Evolutionary conservation across 2,113 vertebrate species (phyloP).

Genomic region (Bambusicola thoracicus): DNA sequence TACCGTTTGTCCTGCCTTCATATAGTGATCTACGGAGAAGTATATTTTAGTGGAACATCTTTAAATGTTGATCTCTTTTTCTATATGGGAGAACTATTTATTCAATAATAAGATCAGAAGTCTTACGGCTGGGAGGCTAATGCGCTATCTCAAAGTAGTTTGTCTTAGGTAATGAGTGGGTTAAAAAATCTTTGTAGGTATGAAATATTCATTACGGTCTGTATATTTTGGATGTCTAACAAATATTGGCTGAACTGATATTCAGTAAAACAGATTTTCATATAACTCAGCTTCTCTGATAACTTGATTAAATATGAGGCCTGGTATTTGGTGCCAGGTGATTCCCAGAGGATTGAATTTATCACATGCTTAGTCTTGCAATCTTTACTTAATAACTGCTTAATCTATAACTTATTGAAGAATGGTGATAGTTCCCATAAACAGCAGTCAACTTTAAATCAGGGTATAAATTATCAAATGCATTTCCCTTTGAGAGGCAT

Average conservation of each 20-base stretch:
- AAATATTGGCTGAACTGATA: background rate
- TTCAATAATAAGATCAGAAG: background rate
- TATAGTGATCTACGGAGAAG: background rate
- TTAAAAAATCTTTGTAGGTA: background rate
- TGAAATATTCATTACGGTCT: background rate
- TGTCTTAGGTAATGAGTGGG: background rate
- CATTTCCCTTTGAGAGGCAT: background rate
- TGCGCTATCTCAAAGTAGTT: background rate
- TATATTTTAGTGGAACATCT: background rate
- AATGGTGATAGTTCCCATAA: background rate
- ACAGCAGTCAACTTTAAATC: background rate
- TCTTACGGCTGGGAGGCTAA: background rate
- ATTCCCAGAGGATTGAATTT: conserved; percentile 46
- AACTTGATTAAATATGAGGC: conserved; percentile 25
- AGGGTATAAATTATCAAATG: background rate
- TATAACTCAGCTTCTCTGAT: conserved; percentile 17
- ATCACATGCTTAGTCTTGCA: conserved; percentile 39
- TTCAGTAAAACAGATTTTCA: conserved; percentile 4
- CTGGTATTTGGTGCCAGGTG: conserved; percentile 47
- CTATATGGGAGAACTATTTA: background rate
- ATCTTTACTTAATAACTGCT: conserved; percentile 17
- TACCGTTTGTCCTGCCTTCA: background rate
- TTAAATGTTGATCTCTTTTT: background rate
- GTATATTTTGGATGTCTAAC: background rate
- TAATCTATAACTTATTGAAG: conserved; percentile 32